Evolutionary conservation across 2,113 vertebrate genomes (phyloP), one percentile per base, ranked within the genome.

Genomic region (Notechis scutatus): DNA sequence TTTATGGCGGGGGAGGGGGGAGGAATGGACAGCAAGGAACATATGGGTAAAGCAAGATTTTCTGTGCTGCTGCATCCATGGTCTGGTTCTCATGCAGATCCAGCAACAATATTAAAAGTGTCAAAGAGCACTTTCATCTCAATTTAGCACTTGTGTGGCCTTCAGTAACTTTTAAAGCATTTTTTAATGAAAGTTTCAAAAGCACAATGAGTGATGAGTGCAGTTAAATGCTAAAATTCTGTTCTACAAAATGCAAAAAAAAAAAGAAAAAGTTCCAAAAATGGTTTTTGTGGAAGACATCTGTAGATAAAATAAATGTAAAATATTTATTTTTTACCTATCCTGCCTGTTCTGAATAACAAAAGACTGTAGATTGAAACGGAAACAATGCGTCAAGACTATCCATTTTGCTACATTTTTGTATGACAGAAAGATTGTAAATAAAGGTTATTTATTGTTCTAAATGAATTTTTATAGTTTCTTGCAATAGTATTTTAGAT

Each of bases 381-480:
- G 96, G 97, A 97, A 97, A 95, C 95, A 96, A 96, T 95, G 97
- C 95, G 92, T 97, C 97, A 97, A 97, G 97, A 98, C 97, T 98
- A 97, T 97, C 97, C 96, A 95, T 97, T 90, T 90, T 96, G 91
- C 96, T 97, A 93, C 88, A 90, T 97, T 97, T 97, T 97, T 96
- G 96, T 89, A 93, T 89, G 97, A 98, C 96, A 97, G 95, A 97
- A 97, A 97, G 96, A 97, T 97, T 98, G 97, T 98, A 98, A 98
- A 98, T 98, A 98, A 95, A 97, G 96, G 98, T 97, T 98, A 98
- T 98, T 98, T 98, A 98, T 98, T 98, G 96, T 97, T 97, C 96
- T 97, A 93, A 97, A 95, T 96, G 96, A 97, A 96, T 94, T 93
- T 96, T 96, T 95, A 94, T 4, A 54, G 93, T 96, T 93, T 87